phyloP scores from a whole-genome alignment of 2,113 vertebrate genomes.

The Garra rufa region DNA sequence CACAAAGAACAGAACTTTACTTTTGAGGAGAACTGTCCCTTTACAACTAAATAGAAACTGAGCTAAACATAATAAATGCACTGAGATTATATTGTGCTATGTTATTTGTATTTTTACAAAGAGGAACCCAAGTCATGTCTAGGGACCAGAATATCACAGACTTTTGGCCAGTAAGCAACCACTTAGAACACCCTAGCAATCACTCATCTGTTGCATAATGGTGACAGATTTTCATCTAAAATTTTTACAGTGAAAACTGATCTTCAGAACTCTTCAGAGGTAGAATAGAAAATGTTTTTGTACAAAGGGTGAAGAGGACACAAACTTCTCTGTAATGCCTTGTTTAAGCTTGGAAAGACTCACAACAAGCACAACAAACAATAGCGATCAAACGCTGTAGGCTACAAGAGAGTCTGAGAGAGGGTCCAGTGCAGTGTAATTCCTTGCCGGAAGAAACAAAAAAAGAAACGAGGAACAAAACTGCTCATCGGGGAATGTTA shows the following conservation, averaged over 20 bases:
- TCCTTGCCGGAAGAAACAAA: neutral
- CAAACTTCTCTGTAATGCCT: neutral
- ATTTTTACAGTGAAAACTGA: neutral
- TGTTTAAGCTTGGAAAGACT: neutral
- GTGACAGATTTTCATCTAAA: too few species aligned
- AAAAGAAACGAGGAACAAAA: constrained; percentile 21
- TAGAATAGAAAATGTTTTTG: too few species aligned
- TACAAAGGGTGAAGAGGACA: too few species aligned
- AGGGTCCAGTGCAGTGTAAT: constrained; percentile 3
- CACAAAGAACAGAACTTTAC: too few species aligned
- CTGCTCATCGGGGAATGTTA: constrained; percentile 43
- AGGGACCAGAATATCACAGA: neutral
- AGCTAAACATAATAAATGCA: too few species aligned
- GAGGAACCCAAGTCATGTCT: too few species aligned
- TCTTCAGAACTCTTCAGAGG: neutral
- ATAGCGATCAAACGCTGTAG: constrained; percentile 3
- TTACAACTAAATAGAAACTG: too few species aligned
- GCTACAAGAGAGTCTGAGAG: neutral
- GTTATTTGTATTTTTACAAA: too few species aligned
- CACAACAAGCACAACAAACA: neutral
- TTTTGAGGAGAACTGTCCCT: too few species aligned
- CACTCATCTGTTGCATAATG: neutral
- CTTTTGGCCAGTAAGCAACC: neutral
- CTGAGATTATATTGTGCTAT: too few species aligned
- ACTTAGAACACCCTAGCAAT: neutral